Conservation (phyloP, 2,888 invertebrate species). For the Parnassius apollo region DNA sequence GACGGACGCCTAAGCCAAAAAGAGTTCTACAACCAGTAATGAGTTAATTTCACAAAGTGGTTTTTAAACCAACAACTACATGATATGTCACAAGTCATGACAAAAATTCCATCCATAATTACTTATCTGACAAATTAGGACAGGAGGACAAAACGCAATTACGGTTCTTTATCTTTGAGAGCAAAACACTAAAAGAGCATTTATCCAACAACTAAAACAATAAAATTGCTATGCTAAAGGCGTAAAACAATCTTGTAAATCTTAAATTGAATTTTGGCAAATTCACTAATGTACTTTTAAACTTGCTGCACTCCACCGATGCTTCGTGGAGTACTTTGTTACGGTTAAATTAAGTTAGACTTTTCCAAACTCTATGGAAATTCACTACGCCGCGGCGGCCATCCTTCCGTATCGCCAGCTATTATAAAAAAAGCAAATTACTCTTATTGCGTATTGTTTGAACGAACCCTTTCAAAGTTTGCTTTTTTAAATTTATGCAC, state of each 20-base stretch:
- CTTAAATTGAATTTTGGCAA: slow-evolving; percentile 30
- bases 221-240: slow-evolving; percentile 23
- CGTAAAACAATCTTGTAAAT: slow-evolving; percentile 31
- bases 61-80: no score
- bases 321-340: slow-evolving; percentile 55
- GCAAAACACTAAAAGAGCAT: background rate
- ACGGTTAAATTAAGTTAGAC: slow-evolving; percentile 59
- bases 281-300: slow-evolving; percentile 55
- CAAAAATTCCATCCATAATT: no score
- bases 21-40: no score
- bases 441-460: slow-evolving; percentile 55
- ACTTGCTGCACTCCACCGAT: slow-evolving; percentile 49
- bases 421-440: slow-evolving; percentile 53
- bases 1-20: no score
- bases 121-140: no score
- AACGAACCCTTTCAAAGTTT: slow-evolving; percentile 67
- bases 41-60: no score
- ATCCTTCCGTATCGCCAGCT: slow-evolving; percentile 43
- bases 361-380: slow-evolving; percentile 47
- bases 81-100: no score
- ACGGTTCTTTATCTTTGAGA: no score
- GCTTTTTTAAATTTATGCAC: slow-evolving; percentile 73
- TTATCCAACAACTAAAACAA: slow-evolving; percentile 1
- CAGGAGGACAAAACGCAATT: no score
- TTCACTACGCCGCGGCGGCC: slow-evolving; percentile 33